A percentile compares a stretch with the other conserved stretches of the same genome.
Conservation (phyloP, 2,797 vertebrate genomes). For the Eleutherodactylus coqui region DNA sequence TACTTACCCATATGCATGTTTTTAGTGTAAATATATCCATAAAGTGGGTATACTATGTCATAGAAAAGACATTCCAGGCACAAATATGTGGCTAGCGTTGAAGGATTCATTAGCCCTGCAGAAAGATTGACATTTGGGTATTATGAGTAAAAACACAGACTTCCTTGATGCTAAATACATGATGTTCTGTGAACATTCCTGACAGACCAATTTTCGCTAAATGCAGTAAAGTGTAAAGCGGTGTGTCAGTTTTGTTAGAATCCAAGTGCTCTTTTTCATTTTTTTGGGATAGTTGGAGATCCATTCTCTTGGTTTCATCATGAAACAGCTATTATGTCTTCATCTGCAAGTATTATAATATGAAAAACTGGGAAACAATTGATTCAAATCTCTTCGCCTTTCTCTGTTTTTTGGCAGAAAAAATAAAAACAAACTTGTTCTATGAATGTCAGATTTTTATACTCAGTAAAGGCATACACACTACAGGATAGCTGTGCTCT, state of each 20-base stretch:
- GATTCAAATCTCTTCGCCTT: neutral
- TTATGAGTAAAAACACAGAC: constrained; percentile 71
- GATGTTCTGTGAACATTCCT: constrained; percentile 68
- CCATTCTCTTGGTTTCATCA: neutral
- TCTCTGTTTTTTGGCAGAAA: neutral
- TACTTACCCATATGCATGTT: neutral
- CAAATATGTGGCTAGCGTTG: constrained; percentile 19
- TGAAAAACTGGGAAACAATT: neutral
- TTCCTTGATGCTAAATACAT: constrained; percentile 67
- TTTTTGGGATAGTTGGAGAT: neutral
- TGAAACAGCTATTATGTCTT: neutral
- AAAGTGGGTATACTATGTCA: constrained; percentile 4
- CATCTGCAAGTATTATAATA: neutral
- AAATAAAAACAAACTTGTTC: neutral
- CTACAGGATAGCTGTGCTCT: too few species aligned
- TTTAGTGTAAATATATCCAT: constrained; percentile 16
- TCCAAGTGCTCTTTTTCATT: neutral
- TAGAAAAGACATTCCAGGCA: constrained; percentile 21
- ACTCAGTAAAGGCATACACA: too few species aligned
- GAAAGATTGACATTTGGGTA: constrained; percentile 43
- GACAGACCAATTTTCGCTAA: constrained; percentile 54
- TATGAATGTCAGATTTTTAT: neutral
- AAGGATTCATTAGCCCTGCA: constrained; percentile 33
- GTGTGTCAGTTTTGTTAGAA: neutral
- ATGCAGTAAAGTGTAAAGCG: constrained; percentile 21